Conservation (phyloP, 2,797 vertebrate species). For the Gallirallus australis region DNA sequence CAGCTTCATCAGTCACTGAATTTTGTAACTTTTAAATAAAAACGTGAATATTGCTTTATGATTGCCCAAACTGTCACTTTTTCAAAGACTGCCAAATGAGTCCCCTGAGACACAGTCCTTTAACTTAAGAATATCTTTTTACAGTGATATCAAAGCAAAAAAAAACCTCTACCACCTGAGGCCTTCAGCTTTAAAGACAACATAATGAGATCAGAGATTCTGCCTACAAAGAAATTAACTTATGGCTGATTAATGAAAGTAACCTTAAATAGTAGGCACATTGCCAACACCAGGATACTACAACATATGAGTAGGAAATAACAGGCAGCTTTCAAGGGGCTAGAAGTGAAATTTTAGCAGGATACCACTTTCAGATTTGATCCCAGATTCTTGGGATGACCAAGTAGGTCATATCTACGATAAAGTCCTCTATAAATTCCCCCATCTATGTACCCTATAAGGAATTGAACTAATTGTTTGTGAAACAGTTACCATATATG, state of each 20-base stretch:
- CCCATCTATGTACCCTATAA: slow-evolving; percentile 15
- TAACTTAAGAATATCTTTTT: slow-evolving; percentile 64
- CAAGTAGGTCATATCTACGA: slow-evolving; percentile 68
- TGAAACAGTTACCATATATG: slow-evolving; percentile 70
- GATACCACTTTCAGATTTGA: slow-evolving; percentile 73
- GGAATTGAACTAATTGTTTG: slow-evolving; percentile 72
- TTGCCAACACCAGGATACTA: slow-evolving; percentile 64
- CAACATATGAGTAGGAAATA: slow-evolving; percentile 61
- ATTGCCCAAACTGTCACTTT: slow-evolving; percentile 52
- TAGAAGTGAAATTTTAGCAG: slow-evolving; percentile 68
- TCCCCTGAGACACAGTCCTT: slow-evolving; percentile 50
- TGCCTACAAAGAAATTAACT: slow-evolving; percentile 77
- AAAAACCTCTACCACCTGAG: slow-evolving; percentile 5
- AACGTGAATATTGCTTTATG: slow-evolving; percentile 30
- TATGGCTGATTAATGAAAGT: slow-evolving; percentile 78
- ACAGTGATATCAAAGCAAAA: slow-evolving; percentile 68
- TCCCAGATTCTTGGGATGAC: slow-evolving; percentile 70
- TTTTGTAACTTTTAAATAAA: slow-evolving; percentile 5
- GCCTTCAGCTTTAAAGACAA: slow-evolving; percentile 73
- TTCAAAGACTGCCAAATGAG: slow-evolving; percentile 69
- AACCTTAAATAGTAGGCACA: slow-evolving; percentile 73
- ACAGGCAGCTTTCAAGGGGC: slow-evolving; percentile 63
- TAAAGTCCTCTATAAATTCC: slow-evolving; percentile 66
- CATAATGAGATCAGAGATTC: slow-evolving; percentile 77
- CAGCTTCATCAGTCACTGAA: not conserved